Percentiles rank a stretch among this genome's conserved stretches.
Evolutionary conservation across 2,797 vertebrate species (phyloP).

Genomic region (Nothura maculosa): DNA sequence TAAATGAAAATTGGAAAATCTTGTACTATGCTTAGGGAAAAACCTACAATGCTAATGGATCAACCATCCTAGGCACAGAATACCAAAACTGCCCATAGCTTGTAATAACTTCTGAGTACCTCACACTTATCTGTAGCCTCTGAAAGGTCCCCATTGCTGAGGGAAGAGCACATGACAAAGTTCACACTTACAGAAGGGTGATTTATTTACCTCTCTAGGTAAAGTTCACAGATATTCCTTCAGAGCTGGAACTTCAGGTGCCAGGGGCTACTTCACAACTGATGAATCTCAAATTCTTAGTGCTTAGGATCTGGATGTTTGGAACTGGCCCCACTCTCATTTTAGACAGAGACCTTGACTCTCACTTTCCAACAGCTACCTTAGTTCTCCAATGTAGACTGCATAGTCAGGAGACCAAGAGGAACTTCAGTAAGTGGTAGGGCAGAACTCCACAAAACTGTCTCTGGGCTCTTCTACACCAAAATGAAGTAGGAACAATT

Average conservation of each 20-base stretch:
- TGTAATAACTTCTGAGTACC: neutral
- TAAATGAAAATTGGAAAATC: conserved; percentile 46
- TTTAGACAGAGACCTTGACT: neutral
- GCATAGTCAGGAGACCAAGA: neutral
- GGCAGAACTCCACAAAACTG: neutral
- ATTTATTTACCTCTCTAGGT: conserved; percentile 38
- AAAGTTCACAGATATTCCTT: conserved; percentile 25
- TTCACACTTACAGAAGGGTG: conserved; percentile 10
- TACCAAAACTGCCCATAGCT: neutral
- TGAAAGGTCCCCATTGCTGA: neutral
- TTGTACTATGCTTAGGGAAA: conserved; percentile 29
- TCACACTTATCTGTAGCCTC: conserved; percentile 12
- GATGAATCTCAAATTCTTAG: neutral
- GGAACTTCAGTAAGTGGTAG: neutral
- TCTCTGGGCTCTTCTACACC: neutral
- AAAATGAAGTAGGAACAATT: neutral
- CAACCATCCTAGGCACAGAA: neutral
- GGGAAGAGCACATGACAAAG: neutral
- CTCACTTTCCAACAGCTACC: neutral
- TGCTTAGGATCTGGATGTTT: neutral
- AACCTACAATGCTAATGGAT: neutral
- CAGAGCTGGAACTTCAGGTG: conserved; percentile 35
- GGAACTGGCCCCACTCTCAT: neutral
- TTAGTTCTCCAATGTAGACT: neutral
- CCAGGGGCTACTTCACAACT: neutral